Base-by-base conservation (phyloP, 2,888 invertebrate species). In the Calliopum simillimum region DNA sequence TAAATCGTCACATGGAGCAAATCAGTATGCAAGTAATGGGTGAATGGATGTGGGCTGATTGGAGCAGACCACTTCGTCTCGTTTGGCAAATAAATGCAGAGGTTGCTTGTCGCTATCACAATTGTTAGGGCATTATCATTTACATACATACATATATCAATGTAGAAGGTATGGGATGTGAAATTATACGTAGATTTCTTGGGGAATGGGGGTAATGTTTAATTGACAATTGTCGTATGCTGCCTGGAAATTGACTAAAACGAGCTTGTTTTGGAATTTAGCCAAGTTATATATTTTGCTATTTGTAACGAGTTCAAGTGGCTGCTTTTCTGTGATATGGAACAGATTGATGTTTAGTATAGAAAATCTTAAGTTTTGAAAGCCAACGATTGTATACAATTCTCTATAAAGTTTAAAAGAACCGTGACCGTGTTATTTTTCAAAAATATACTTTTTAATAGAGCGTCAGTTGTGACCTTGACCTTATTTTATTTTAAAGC, bases 211-310 rank as follows among this genome's bases (percentile, higher is more conserved):
- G 16, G 23, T 14, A 13, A 19, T 53, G 53, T 14, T 12, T 19
- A n/a, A 53, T 21, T 23, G 21, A 14, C 53, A 53, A 23, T 21
- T 53, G 53, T 53, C 23, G 53, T 19, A 47, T 21, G 25, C 14
- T 46, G 6, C 23, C 25, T 58, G 23, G 61, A 44, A 46, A 61
- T 61, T 61, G 61, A 44, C 61, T 61, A 46, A 61, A 61, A 46
- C 61, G 46, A 61, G 61, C 61, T 61, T 61, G 61, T 61, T 61
- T 44, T 61, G 44, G 46, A 43, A 61, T 61, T 61, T 13, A 11
- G 23, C 44, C 61, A 58, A 53, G 21, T 23, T 12, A 21, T 53
- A 2, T 19, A 23, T 23, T 21, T 53, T 53, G 21, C 53, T 23
- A 5, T n/a, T n/a, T n/a, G n/a, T 33, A 2, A 33, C 8, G 33